phyloP scores from a whole-genome alignment of 2,888 invertebrate genomes.

The Lomographa bimaculata region DNA sequence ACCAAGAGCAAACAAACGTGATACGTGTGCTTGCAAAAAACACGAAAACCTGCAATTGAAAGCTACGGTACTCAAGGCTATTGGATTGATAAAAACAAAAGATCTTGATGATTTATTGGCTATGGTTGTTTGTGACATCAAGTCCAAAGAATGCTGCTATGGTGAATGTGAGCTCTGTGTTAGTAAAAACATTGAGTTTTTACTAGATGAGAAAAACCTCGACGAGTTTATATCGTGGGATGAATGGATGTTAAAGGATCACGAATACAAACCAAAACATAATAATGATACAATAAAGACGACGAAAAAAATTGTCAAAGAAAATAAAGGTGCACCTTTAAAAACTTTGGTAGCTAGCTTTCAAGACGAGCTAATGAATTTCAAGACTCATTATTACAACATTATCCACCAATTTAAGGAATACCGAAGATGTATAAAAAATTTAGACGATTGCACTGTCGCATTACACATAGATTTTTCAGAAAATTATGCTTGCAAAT shows the following conservation, averaged over 20 bases:
- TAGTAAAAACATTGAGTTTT: neutral
- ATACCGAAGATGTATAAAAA: too few species aligned
- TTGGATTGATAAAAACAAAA: neutral
- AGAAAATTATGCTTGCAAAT: slow-evolving; percentile 4
- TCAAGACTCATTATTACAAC: too few species aligned
- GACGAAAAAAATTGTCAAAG: slow-evolving; percentile 5
- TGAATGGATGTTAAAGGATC: neutral
- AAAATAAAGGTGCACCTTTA: neutral
- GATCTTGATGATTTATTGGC: too few species aligned
- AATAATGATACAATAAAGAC: slow-evolving; percentile 1
- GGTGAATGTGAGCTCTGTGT: slow-evolving; percentile 1
- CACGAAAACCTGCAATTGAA: slow-evolving; percentile 2
- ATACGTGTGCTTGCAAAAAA: slow-evolving; percentile 5
- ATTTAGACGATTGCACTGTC: slow-evolving; percentile 1
- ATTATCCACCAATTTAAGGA: too few species aligned
- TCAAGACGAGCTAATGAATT: too few species aligned
- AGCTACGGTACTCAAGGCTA: neutral
- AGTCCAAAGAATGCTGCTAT: slow-evolving; percentile 3
- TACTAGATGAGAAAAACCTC: neutral
- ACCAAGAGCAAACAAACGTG: neutral
- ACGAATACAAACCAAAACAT: neutral
- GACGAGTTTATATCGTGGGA: slow-evolving; percentile 1
- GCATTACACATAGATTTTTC: slow-evolving; percentile 4
- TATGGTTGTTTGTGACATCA: slow-evolving; percentile 1
- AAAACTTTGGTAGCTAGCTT: too few species aligned